Conservation (phyloP, 2,113 vertebrate species). For the Xenus cinereus region DNA sequence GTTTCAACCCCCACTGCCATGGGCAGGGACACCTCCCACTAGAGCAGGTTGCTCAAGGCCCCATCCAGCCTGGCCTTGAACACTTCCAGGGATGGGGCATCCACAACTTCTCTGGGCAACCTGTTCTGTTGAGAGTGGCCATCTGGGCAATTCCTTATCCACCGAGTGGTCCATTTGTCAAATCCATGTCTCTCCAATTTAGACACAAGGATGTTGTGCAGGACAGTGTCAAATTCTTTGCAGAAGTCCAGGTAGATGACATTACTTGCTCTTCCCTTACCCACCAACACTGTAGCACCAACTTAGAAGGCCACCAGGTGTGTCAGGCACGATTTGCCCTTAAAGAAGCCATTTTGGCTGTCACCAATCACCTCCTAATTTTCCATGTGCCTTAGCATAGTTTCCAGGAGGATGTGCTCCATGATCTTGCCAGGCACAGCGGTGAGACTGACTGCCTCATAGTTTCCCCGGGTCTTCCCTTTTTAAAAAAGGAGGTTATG, state of each 20-base stretch:
- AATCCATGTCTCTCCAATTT: background rate
- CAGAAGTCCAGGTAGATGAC: background rate
- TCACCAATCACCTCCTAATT: background rate
- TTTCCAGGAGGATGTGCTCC: background rate
- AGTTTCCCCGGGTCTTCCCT: background rate
- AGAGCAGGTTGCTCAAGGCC: too few species aligned
- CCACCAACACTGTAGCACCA: background rate
- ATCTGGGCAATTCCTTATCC: too few species aligned
- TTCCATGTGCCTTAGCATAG: background rate
- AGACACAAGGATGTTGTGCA: background rate
- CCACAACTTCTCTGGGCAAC: too few species aligned
- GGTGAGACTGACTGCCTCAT: background rate
- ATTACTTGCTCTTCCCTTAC: background rate
- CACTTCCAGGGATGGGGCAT: too few species aligned
- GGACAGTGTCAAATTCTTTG: background rate
- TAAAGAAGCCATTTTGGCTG: background rate
- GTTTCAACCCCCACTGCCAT: too few species aligned
- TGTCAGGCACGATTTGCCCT: background rate
- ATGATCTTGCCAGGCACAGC: background rate
- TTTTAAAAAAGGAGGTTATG: background rate
- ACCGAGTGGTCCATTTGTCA: too few species aligned
- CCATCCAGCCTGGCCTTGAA: too few species aligned
- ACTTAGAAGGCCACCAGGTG: background rate
- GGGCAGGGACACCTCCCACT: too few species aligned
- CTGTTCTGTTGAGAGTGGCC: too few species aligned